phyloP scores from a whole-genome alignment of 2,113 vertebrate species.

The Tursiops truncatus region DNA sequence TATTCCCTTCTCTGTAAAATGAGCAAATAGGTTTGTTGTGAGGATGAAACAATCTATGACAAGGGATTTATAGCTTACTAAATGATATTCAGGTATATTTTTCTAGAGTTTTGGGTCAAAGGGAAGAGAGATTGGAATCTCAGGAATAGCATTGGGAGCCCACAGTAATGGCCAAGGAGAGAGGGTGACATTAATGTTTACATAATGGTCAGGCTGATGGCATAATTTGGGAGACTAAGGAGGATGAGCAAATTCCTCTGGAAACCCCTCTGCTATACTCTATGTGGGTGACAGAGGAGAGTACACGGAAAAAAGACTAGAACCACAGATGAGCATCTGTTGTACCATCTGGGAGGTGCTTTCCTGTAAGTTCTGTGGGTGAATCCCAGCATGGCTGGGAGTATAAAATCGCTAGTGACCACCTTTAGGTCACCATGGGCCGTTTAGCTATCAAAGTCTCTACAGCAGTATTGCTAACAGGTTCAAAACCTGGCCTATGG shows the following conservation, averaged over 20 bases:
- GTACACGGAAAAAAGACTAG: not conserved
- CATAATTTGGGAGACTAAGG: not conserved
- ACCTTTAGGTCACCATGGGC: not conserved
- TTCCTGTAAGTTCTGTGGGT: not conserved
- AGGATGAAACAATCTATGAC: not conserved
- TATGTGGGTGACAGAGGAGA: not conserved
- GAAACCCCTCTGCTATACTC: not conserved
- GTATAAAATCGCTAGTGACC: not conserved
- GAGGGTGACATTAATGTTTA: not conserved
- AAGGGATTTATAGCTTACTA: not conserved
- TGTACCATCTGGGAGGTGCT: not conserved
- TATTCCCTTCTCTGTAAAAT: conserved; percentile 19
- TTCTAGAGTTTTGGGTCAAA: not conserved
- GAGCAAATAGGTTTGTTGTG: not conserved
- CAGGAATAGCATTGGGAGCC: not conserved
- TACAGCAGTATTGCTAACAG: not conserved
- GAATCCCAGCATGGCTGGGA: not conserved
- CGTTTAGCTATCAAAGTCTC: not conserved
- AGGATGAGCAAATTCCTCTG: not conserved
- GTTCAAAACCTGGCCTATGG: not conserved
- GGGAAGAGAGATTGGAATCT: not conserved
- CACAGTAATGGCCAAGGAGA: not conserved
- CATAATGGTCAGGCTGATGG: not conserved
- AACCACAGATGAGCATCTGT: not conserved
- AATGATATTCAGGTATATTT: not conserved